Percentiles rank a stretch among this genome's conserved stretches.
phyloP scores from a whole-genome alignment of 2,113 vertebrate species.

The Orcinus orca region DNA sequence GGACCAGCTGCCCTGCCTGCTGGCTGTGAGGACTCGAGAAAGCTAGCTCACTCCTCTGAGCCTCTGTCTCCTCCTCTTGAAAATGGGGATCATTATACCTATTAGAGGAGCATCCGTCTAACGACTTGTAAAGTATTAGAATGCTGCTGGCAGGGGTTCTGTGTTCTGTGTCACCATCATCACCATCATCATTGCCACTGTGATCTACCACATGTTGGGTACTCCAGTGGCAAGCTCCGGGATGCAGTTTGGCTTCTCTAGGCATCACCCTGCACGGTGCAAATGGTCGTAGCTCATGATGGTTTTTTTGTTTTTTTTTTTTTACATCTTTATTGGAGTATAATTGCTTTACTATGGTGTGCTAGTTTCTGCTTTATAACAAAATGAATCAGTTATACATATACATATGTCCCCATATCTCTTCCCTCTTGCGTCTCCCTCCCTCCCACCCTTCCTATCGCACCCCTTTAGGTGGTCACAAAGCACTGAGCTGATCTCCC shows the following conservation, averaged over 20 bases:
- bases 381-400: too few species aligned
- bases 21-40: too few species aligned
- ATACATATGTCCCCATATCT: too few species aligned
- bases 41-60: rapidly evolving
- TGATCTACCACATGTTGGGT: rapidly evolving
- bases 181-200: rapidly evolving
- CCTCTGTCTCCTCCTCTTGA: not conserved
- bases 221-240: rapidly evolving
- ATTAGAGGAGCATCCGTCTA: rapidly evolving
- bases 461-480: too few species aligned
- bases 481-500: too few species aligned
- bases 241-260: rapidly evolving
- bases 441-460: too few species aligned
- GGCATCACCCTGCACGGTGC: rapidly evolving
- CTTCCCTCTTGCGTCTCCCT: too few species aligned
- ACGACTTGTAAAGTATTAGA: not conserved
- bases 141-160: rapidly evolving
- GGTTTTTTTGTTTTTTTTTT: too few species aligned
- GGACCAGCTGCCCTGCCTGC: not conserved
- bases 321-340: too few species aligned
- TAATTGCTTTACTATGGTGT: too few species aligned
- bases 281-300: not conserved
- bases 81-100: not conserved
- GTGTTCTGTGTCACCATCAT: rapidly evolving
- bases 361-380: too few species aligned